phyloP scores from a whole-genome alignment of 2,888 invertebrate species.

The Strigamia maritima region DNA sequence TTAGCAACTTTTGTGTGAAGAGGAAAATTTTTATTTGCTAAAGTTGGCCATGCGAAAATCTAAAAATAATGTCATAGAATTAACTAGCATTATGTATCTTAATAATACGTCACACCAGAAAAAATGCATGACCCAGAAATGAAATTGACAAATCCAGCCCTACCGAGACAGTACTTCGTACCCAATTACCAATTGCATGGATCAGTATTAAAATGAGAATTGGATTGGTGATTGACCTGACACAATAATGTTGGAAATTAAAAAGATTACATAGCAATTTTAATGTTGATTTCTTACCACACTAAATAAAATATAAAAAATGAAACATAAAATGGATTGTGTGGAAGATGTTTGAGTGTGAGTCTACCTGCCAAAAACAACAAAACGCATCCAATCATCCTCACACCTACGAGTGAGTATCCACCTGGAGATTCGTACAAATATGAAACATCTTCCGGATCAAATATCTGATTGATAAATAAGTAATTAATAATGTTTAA shows the following conservation, averaged over 20 bases:
- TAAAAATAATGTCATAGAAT: constrained; percentile 52
- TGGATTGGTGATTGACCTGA: constrained; percentile 75
- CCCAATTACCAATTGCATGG: constrained; percentile 75
- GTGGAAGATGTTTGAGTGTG: constrained; percentile 73
- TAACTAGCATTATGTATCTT: neutral
- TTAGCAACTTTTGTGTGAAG: constrained; percentile 85
- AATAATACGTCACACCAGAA: constrained; percentile 58
- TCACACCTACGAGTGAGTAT: constrained; percentile 71
- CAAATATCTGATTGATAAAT: constrained; percentile 65
- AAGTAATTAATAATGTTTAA: constrained; percentile 40
- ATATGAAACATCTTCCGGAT: constrained; percentile 85
- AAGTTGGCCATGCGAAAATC: constrained; percentile 76
- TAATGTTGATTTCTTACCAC: constrained; percentile 59
- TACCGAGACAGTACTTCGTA: constrained; percentile 69
- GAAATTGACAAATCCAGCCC: constrained; percentile 65
- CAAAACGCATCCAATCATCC: constrained; percentile 77
- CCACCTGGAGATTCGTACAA: constrained; percentile 88
- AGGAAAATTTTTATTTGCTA: constrained; percentile 83
- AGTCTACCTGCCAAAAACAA: constrained; percentile 67
- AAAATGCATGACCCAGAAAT: constrained; percentile 66
- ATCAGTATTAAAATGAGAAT: constrained; percentile 74
- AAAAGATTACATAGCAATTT: neutral
- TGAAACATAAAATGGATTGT: constrained; percentile 78
- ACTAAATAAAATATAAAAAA: constrained; percentile 77
- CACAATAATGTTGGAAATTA: neutral